Conservation (phyloP, 1,140 invertebrate genomes). For the Platyscapa corneri region DNA sequence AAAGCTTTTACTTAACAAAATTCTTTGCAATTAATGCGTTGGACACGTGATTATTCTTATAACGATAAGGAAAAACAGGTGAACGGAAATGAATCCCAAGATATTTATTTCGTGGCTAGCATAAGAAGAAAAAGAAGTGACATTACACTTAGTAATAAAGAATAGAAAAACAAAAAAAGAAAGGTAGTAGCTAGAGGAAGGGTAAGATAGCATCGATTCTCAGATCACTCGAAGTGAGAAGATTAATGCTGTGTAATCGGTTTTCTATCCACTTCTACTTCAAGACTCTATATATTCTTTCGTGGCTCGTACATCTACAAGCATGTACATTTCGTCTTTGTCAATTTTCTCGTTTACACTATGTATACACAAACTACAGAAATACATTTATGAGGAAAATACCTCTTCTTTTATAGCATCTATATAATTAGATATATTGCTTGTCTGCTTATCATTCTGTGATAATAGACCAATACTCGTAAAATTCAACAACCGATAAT, state of each 20-base stretch:
- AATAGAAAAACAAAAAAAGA: neutral
- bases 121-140: neutral
- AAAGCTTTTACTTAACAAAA: neutral
- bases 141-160: neutral
- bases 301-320: neutral
- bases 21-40: neutral
- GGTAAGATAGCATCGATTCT: neutral
- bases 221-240: constrained; percentile 10
- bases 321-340: neutral
- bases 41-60: neutral
- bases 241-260: constrained; percentile 55
- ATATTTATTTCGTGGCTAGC: neutral
- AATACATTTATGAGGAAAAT: neutral
- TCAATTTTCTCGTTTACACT: neutral
- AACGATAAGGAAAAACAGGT: constrained; percentile 13
- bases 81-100: neutral
- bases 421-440: neutral
- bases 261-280: constrained; percentile 44
- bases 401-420: neutral
- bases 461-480: neutral
- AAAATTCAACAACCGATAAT: no score
- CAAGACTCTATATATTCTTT: constrained; percentile 3
- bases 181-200: neutral
- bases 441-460: neutral
- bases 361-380: neutral